Percentiles rank a stretch among this genome's conserved stretches.
Evolutionary conservation across 2,113 vertebrate genomes (phyloP).

Genomic region (Trochalopteron elliotii): DNA sequence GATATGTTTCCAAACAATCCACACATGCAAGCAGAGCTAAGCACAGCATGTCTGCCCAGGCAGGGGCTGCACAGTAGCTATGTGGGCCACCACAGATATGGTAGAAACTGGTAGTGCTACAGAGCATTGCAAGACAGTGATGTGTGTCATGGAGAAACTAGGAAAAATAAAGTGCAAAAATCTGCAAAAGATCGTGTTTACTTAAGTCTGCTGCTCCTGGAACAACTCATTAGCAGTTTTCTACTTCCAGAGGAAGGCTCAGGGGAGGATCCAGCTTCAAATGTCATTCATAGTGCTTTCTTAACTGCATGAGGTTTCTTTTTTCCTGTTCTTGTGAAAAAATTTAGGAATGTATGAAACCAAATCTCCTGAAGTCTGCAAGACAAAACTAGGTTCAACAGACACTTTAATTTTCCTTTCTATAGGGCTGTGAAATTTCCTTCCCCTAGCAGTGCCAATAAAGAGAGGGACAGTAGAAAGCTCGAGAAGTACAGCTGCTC

Average conservation of each 20-base stretch:
- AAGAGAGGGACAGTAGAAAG: not conserved
- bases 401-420: not conserved
- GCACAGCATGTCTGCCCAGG: not conserved
- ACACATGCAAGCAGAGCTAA: not conserved
- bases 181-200: not conserved
- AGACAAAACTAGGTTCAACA: not conserved
- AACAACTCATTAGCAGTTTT: not conserved
- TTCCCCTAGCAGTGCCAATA: not conserved
- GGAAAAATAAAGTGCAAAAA: not conserved
- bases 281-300: not conserved
- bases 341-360: not conserved
- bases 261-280: not conserved
- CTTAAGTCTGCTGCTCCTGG: not conserved
- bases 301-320: not conserved
- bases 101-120: not conserved
- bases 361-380: not conserved
- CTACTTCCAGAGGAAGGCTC: not conserved
- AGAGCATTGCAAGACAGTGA: not conserved
- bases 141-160: not conserved
- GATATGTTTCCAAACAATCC: not conserved
- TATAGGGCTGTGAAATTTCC: not conserved
- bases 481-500: not conserved
- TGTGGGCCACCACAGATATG: not conserved
- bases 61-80: not conserved
- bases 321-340: not conserved